These are phyloP conservation scores for Ephestia elutella DNA, from an alignment of 1,140 invertebrate genomes.

Conservation along the genomic window DNA sequence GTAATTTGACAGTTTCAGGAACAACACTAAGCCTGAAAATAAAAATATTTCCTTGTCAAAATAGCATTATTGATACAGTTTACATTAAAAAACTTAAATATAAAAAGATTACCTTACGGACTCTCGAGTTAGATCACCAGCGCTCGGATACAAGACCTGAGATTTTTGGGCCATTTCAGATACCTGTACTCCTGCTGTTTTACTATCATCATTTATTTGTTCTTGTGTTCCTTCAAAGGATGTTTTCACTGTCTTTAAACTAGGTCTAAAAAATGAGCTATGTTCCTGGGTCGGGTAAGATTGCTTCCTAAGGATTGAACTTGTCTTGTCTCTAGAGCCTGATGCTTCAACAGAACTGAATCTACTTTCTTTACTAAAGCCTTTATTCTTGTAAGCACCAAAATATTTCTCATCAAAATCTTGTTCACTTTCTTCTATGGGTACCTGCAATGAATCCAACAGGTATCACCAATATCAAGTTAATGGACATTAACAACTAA, in stretches of 20 bases:
- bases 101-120: constrained; percentile 35
- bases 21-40: constrained; percentile 41
- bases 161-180: constrained; percentile 13
- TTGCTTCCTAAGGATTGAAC: not conserved
- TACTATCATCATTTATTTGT: not conserved
- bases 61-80: too few species aligned
- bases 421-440: constrained; percentile 51
- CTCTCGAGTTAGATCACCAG: constrained; percentile 19
- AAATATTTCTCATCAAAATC: constrained; percentile 64
- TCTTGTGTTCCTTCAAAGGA: not conserved
- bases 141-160: constrained; percentile 21
- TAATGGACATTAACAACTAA: too few species aligned
- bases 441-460: constrained; percentile 29
- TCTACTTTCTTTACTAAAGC: constrained; percentile 15
- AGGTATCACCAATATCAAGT: not conserved
- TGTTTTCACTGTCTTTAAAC: not conserved
- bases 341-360: not conserved
- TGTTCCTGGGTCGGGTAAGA: not conserved
- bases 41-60: constrained; percentile 12
- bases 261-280: not conserved
- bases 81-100: too few species aligned
- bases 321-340: not conserved
- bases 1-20: constrained; percentile 21
- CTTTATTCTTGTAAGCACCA: constrained; percentile 42
- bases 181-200: not conserved